phyloP scores from a whole-genome alignment of 2,888 invertebrate genomes.

The Aleiodes testaceus region DNA sequence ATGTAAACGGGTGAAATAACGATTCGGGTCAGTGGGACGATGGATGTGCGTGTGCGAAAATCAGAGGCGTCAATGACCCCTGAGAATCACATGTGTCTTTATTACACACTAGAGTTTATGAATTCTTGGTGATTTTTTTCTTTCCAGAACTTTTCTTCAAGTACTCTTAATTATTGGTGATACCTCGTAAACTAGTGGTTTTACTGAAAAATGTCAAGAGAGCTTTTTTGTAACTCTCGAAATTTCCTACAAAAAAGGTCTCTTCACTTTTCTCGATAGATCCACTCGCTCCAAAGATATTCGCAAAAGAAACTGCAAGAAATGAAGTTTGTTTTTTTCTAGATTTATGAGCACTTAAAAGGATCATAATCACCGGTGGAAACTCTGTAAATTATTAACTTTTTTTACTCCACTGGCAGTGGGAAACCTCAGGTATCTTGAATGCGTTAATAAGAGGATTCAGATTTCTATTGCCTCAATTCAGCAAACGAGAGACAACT shows the following conservation, averaged over 20 bases:
- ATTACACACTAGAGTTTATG: background rate
- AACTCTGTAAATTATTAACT: background rate
- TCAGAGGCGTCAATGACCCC: slow-evolving; percentile 69
- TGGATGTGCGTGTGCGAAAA: slow-evolving; percentile 64
- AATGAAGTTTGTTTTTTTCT: too few relatives aligned
- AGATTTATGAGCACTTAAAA: background rate
- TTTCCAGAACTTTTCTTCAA: too few relatives aligned
- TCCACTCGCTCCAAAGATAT: too few relatives aligned
- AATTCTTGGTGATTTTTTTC: background rate
- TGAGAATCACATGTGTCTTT: slow-evolving; percentile 2
- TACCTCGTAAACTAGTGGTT: too few relatives aligned
- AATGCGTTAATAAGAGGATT: slow-evolving; percentile 1
- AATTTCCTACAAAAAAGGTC: too few relatives aligned
- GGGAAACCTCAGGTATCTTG: background rate
- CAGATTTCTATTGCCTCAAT: slow-evolving; percentile 28
- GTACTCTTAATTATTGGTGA: too few relatives aligned
- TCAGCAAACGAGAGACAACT: slow-evolving; percentile 18
- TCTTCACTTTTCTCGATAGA: too few relatives aligned
- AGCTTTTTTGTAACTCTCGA: too few relatives aligned
- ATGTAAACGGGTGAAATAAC: slow-evolving; percentile 48
- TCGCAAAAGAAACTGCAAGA: too few relatives aligned
- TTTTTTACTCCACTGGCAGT: background rate
- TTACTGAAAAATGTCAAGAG: too few relatives aligned
- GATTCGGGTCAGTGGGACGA: slow-evolving; percentile 69
- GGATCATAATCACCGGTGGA: background rate